phyloP scores from a whole-genome alignment of 2,888 invertebrate genomes.

The Leuctra nigra region DNA sequence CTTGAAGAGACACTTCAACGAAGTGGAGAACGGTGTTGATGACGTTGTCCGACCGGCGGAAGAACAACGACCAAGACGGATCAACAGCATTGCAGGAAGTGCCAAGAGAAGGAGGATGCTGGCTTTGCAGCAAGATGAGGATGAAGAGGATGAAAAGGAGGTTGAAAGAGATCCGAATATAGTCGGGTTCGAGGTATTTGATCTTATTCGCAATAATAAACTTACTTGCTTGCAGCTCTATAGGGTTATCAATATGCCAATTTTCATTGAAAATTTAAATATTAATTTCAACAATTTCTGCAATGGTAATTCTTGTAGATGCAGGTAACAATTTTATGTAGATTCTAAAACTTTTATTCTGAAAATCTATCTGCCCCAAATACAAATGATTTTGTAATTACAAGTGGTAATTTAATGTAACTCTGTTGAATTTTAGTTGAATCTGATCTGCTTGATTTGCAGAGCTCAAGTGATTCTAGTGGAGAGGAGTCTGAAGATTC shows the following conservation, averaged over 20 bases:
- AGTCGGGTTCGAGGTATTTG: slow-evolving; percentile 53
- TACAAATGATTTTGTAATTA: too few species aligned
- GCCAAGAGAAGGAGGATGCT: slow-evolving; percentile 51
- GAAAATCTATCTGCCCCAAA: too few species aligned
- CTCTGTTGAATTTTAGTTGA: background rate
- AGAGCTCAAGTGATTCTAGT: slow-evolving; percentile 28
- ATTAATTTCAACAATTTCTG: too few species aligned
- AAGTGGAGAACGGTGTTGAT: slow-evolving; percentile 30
- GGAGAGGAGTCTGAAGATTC: slow-evolving; percentile 32
- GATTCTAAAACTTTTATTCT: too few species aligned
- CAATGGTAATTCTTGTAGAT: too few species aligned
- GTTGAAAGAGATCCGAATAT: slow-evolving; percentile 56
- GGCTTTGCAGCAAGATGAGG: slow-evolving; percentile 34
- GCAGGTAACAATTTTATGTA: too few species aligned
- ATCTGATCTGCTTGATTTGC: too few species aligned
- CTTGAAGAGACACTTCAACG: slow-evolving; percentile 53
- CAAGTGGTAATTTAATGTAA: slow-evolving; percentile 1
- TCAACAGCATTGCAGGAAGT: slow-evolving; percentile 45
- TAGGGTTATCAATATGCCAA: too few species aligned
- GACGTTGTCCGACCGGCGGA: slow-evolving; percentile 35
- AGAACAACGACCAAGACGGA: slow-evolving; percentile 30
- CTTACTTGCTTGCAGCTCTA: too few species aligned
- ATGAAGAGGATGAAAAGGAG: slow-evolving; percentile 33
- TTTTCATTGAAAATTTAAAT: too few species aligned
- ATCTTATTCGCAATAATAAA: too few species aligned